Evolutionary conservation across 2,888 invertebrate species (phyloP).

Genomic region (Augiades crinisus): DNA sequence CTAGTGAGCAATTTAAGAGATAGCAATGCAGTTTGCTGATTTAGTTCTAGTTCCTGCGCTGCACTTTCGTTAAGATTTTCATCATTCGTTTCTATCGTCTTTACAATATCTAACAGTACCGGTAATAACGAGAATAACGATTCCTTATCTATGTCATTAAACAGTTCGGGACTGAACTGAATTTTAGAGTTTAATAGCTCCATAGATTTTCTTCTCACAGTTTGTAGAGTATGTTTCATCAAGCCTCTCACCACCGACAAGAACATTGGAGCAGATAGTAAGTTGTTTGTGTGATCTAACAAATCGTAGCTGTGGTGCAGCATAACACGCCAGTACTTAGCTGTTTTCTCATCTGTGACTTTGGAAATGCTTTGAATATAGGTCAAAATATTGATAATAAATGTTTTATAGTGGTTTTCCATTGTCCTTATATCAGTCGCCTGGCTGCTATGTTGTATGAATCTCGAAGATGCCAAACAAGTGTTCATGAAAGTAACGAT

Average conservation of each 20-base stretch:
- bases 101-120: slow-evolving; percentile 82
- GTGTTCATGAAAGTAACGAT: slow-evolving; percentile 87
- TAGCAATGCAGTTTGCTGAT: slow-evolving; percentile 91
- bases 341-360: slow-evolving; percentile 82
- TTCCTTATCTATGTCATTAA: slow-evolving; percentile 71
- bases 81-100: slow-evolving; percentile 68
- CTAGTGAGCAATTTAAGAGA: slow-evolving; percentile 92
- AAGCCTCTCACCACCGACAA: slow-evolving; percentile 88
- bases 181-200: slow-evolving; percentile 93
- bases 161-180: slow-evolving; percentile 84
- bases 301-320: slow-evolving; percentile 90
- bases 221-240: slow-evolving; percentile 84
- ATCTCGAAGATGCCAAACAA: slow-evolving; percentile 85
- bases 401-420: slow-evolving; percentile 84
- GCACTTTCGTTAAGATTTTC: slow-evolving; percentile 48
- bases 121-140: slow-evolving; percentile 82
- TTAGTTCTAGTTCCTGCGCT: slow-evolving; percentile 83
- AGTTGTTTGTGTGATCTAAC: slow-evolving; percentile 88
- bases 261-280: slow-evolving; percentile 91
- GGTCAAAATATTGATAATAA: slow-evolving; percentile 85
- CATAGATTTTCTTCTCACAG: slow-evolving; percentile 90
- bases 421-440: slow-evolving; percentile 72
- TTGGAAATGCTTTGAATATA: slow-evolving; percentile 85
- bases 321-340: slow-evolving; percentile 92
- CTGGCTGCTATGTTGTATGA: slow-evolving; percentile 84